Conservation (phyloP, 1,140 invertebrate genomes). For the Steinernema khuongi region DNA sequence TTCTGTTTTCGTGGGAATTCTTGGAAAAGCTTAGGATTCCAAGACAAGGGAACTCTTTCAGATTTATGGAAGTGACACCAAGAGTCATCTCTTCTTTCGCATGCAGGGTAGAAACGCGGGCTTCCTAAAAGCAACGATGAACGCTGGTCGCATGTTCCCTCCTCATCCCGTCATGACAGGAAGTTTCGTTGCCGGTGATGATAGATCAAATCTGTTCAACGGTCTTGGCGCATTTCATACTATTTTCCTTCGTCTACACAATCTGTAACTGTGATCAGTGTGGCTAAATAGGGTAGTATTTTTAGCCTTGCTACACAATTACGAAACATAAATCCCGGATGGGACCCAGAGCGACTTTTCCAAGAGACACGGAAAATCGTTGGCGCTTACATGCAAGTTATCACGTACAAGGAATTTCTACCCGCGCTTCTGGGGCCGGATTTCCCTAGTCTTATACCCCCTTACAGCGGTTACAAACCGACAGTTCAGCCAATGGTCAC, state of each 20-base stretch:
- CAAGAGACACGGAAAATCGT: slow-evolving; percentile 73
- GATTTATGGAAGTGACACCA: slow-evolving; percentile 38
- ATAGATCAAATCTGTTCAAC: slow-evolving; percentile 37
- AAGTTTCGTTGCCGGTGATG: slow-evolving; percentile 34
- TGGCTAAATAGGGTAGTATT: background rate
- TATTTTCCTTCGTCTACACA: slow-evolving; percentile 34
- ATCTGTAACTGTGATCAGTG: slow-evolving; percentile 21
- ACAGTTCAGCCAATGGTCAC: slow-evolving; percentile 32
- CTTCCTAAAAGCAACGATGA: slow-evolving; percentile 17
- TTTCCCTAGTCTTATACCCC: slow-evolving; percentile 44
- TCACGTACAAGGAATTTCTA: slow-evolving; percentile 77
- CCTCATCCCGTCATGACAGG: slow-evolving; percentile 28
- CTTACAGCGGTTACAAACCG: slow-evolving; percentile 41
- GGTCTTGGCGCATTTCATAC: slow-evolving; percentile 42
- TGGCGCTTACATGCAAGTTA: slow-evolving; percentile 76
- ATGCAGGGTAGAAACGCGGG: background rate
- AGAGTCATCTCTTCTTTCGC: slow-evolving; percentile 25
- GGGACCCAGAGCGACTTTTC: slow-evolving; percentile 34
- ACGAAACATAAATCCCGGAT: slow-evolving; percentile 34
- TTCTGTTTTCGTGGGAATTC: background rate
- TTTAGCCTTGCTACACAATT: slow-evolving; percentile 35
- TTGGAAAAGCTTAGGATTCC: background rate
- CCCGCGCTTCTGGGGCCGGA: slow-evolving; percentile 69
- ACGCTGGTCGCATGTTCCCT: slow-evolving; percentile 31
- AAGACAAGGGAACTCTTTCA: slow-evolving; percentile 19